These are phyloP conservation scores for Malachius bipustulatus DNA, from an alignment of 2,888 invertebrate genomes.

Conservation along the genomic window DNA sequence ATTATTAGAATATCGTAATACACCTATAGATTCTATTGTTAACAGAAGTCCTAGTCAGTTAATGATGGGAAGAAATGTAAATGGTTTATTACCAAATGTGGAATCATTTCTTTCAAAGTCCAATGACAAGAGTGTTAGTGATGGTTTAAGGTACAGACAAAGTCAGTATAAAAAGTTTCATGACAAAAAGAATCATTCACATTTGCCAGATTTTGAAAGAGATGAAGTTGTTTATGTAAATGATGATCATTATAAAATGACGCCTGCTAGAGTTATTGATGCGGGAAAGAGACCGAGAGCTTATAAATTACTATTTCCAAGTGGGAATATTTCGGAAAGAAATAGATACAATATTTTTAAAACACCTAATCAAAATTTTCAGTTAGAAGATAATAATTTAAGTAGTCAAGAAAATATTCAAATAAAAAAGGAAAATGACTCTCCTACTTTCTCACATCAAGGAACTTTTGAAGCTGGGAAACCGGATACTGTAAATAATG, in stretches of 20 bases:
- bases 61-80: background rate
- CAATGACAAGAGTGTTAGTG: background rate
- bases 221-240: background rate
- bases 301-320: background rate
- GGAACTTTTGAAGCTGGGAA: background rate
- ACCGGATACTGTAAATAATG: too few relatives aligned
- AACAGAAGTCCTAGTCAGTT: background rate
- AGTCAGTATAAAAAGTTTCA: background rate
- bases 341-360: background rate
- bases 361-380: background rate
- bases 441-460: background rate
- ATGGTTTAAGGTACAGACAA: background rate
- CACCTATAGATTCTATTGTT: background rate
- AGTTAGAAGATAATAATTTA: too few relatives aligned
- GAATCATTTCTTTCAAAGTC: background rate
- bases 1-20: slow-evolving; percentile 4
- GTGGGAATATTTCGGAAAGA: background rate
- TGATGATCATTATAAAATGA: background rate
- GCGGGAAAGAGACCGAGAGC: background rate
- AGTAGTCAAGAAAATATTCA: too few relatives aligned
- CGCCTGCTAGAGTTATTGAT: background rate
- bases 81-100: background rate
- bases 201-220: background rate
- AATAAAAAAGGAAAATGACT: too few relatives aligned
- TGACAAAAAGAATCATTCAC: background rate